phyloP scores from a whole-genome alignment of 2,888 invertebrate species.

The Drosophila meridiana region DNA sequence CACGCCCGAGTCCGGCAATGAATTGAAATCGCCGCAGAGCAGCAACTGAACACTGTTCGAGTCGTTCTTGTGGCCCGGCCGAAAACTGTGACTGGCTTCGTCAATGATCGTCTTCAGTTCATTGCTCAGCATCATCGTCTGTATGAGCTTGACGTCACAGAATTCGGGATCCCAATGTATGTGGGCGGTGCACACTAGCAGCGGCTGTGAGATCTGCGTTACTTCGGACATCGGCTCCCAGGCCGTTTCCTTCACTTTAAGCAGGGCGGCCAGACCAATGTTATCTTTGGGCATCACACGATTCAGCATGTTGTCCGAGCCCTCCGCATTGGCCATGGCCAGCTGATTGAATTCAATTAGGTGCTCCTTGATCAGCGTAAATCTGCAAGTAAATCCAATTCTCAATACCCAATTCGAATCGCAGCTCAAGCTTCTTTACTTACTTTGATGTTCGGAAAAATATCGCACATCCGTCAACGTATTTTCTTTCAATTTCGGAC shows the following conservation, averaged over 20 bases:
- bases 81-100: conserved; percentile 92
- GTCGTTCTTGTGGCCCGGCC: conserved; percentile 90
- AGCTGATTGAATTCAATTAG: conserved; percentile 99
- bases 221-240: conserved; percentile 95
- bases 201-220: conserved; percentile 90
- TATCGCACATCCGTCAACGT: conserved; percentile 99
- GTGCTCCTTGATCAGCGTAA: conserved; percentile 97
- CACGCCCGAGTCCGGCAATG: conserved; percentile 98
- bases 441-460: conserved; percentile 97
- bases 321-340: conserved; percentile 99
- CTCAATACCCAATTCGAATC: neutral
- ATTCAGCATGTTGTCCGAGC: conserved; percentile 99
- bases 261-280: conserved; percentile 97
- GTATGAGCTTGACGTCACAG: conserved; percentile 99
- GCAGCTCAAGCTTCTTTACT: conserved; percentile 81
- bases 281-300: conserved; percentile 99
- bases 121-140: conserved; percentile 99
- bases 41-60: conserved; percentile 94
- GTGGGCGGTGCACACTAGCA: conserved; percentile 98
- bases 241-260: conserved; percentile 97
- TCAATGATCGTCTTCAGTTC: conserved; percentile 95
- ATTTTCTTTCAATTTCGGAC: conserved; percentile 97
- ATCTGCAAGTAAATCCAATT: conserved; percentile 87
- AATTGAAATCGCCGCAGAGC: conserved; percentile 99
- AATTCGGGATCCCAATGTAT: conserved; percentile 99